phyloP scores from a whole-genome alignment of 92 coral and sea anemone species.

The Porites divaricata region DNA sequence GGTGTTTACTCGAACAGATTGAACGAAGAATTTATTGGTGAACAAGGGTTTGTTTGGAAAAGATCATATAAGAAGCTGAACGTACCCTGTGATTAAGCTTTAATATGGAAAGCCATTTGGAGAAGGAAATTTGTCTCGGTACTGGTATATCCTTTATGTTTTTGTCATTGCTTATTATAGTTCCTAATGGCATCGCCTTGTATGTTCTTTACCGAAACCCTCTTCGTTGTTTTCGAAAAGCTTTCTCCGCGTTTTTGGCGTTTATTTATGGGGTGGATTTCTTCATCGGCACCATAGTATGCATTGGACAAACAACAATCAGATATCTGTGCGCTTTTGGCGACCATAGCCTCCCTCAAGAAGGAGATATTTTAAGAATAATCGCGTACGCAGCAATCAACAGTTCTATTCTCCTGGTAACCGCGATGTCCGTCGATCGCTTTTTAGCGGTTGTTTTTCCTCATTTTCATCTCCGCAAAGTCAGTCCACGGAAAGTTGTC shows the following conservation, averaged over 20 bases:
- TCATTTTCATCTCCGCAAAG: conserved; percentile 5
- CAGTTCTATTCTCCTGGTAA: conserved; percentile 10
- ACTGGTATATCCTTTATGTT: background rate
- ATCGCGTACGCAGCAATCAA: background rate
- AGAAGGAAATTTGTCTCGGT: conserved; percentile 1
- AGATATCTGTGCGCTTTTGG: background rate
- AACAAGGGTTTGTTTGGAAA: too few relatives aligned
- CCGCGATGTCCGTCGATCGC: conserved; percentile 5
- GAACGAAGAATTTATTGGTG: too few relatives aligned
- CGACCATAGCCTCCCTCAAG: background rate
- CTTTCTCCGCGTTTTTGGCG: background rate
- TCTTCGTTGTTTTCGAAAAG: conserved; percentile 15
- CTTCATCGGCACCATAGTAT: background rate
- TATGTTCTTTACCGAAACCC: background rate
- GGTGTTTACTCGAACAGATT: too few relatives aligned
- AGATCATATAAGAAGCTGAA: too few relatives aligned
- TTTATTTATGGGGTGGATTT: conserved; percentile 8
- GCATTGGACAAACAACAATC: background rate
- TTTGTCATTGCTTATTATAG: background rate
- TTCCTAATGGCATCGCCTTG: background rate
- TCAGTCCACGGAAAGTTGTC: background rate
- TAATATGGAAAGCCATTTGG: background rate
- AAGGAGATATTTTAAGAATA: background rate
- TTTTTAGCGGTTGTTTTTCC: background rate
- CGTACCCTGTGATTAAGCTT: too few relatives aligned